Evolutionary conservation across 1,140 invertebrate species (phyloP).

Genomic region (Ditylenchus dipsaci): DNA sequence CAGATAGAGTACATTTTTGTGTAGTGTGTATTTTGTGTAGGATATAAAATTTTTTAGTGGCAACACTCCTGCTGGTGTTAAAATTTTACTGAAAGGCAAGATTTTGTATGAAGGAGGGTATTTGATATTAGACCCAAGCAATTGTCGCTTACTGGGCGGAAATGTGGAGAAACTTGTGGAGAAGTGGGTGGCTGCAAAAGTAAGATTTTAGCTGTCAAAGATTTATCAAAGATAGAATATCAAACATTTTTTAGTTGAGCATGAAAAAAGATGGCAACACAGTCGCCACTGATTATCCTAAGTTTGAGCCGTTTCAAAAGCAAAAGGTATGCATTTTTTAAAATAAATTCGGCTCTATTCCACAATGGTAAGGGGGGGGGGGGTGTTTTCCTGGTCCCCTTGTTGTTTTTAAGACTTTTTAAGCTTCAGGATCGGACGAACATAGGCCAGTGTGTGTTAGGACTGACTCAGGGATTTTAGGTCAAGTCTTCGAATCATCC

Average conservation of each 20-base stretch:
- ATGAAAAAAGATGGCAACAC: neutral
- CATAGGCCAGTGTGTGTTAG: too few species aligned
- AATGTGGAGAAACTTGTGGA: conserved; percentile 58
- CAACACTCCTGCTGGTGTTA: conserved; percentile 59
- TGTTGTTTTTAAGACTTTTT: too few species aligned
- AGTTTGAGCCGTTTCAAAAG: conserved; percentile 3
- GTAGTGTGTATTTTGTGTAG: neutral
- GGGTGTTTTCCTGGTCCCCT: too few species aligned
- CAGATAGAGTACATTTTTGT: neutral
- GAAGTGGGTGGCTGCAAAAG: conserved; percentile 60
- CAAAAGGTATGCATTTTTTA: neutral
- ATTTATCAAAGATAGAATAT: neutral
- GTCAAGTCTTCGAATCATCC: too few species aligned
- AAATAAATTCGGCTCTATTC: too few species aligned
- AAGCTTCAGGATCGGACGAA: too few species aligned
- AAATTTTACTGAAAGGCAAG: conserved; percentile 56
- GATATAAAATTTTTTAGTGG: conserved; percentile 47
- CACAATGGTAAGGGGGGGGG: too few species aligned
- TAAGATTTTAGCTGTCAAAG: conserved; percentile 15
- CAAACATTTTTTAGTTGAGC: neutral
- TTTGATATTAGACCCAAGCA: conserved; percentile 58
- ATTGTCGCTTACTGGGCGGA: conserved; percentile 58
- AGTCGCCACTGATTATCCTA: neutral
- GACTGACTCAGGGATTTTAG: too few species aligned
- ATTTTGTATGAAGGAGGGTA: conserved; percentile 57